Evolutionary conservation across 2,888 invertebrate genomes (phyloP), one percentile per base, ranked within the genome.

Genomic region (Galerucella pusilla): DNA sequence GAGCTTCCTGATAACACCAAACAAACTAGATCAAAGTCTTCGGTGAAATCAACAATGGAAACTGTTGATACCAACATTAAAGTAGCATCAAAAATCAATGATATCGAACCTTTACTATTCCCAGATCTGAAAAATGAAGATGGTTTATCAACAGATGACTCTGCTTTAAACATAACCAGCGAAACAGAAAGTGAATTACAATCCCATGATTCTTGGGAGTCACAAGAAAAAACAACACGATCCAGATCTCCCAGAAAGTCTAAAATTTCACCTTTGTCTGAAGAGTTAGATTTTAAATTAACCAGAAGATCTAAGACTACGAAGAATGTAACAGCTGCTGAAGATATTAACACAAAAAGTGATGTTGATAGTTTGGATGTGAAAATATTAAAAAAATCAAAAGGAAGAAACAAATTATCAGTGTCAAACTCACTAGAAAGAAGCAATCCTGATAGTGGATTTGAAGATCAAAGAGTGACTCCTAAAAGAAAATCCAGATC

Each of bases 401-500:
- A 42, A 9, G 35, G 35, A 42, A 57, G 57, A 57, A 20, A 20
- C 6, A 57, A 6, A 57, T 57, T 16, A n/a, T 11, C 49, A 49
- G 49, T 49, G 12, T 52, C 57, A 16, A 57, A 57, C 10, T 57
- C 57, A 57, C 28, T 61, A 28, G 61, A 61, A n/a, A 61, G 28
- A n/a, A 28, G 6, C 1, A 20, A 57, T 11, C 16, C 35, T 20
- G 64, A 64, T 45, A 46, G 63, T n/a, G 63, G 63, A 11, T 63
- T 63, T 2, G 63, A 63, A n/a, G 42, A 63, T 42, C 63, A 63
- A 63, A 28, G 6, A 35, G 14, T 20, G 12, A 64, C 16, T 28
- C 46, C 46, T 16, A 35, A 45, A 64, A 64, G 42, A 45, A 64
- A 64, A 42, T 42, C 64, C 11, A 16, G 20, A 64, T 16, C 63